Evolutionary conservation across 2,113 vertebrate species (phyloP).

Genomic region (Anguilla japonica): DNA sequence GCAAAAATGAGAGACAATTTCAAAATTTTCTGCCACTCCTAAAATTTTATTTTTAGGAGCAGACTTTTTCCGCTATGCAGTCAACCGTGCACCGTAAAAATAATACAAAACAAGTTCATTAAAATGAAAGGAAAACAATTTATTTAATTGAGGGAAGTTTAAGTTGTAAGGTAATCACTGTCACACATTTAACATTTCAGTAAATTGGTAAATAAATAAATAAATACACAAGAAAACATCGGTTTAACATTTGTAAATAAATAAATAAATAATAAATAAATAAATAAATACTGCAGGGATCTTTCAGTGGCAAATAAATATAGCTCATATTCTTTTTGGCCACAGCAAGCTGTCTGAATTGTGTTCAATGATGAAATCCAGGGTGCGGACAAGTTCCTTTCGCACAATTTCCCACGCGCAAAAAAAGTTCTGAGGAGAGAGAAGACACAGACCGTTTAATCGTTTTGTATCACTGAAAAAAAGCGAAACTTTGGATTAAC

Average conservation of each 20-base stretch:
- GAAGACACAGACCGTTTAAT: too few relatives aligned
- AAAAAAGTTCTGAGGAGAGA: slow-evolving; percentile 29
- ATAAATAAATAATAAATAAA: not conserved
- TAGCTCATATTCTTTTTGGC: not conserved
- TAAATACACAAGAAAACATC: too few relatives aligned
- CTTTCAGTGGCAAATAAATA: not conserved
- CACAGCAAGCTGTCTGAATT: not conserved
- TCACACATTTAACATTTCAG: not conserved
- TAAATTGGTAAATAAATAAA: not conserved
- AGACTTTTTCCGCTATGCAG: not conserved
- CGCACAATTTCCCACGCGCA: slow-evolving; percentile 39
- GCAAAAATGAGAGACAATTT: not conserved
- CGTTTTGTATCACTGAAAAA: not conserved
- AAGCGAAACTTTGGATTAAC: too few relatives aligned
- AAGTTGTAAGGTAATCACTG: too few relatives aligned
- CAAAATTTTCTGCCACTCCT: not conserved
- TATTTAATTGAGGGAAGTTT: not conserved
- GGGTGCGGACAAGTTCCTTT: slow-evolving; percentile 25
- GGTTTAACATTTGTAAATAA: not conserved
- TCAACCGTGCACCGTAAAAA: not conserved
- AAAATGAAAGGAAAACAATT: not conserved
- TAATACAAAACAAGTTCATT: not conserved
- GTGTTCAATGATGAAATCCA: not conserved
- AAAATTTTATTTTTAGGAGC: not conserved
- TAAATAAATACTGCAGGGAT: not conserved